Conservation (phyloP, 2,888 invertebrate genomes). For the Aphodius granarius region DNA sequence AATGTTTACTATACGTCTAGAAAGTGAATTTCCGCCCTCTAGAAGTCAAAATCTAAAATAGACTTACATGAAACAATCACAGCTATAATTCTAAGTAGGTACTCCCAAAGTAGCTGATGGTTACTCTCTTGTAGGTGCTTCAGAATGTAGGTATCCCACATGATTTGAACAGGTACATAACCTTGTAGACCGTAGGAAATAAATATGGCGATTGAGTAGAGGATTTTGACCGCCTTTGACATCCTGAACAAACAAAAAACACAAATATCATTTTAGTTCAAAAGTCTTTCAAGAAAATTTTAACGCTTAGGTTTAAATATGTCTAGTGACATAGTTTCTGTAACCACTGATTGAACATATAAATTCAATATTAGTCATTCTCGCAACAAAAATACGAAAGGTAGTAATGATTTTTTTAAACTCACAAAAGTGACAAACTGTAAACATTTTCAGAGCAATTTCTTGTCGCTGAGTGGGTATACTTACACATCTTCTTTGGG, state of each 20-base stretch:
- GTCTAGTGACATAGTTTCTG: too few relatives aligned
- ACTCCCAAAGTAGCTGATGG: slow-evolving; percentile 45
- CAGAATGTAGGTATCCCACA: slow-evolving; percentile 62
- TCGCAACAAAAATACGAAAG: too few relatives aligned
- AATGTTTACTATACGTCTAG: too few relatives aligned
- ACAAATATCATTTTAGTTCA: slow-evolving; percentile 11
- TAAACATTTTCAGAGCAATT: too few relatives aligned
- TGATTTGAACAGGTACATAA: slow-evolving; percentile 83
- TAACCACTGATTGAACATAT: background rate
- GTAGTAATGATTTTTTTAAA: too few relatives aligned
- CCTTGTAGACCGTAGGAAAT: slow-evolving; percentile 86
- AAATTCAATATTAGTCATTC: too few relatives aligned
- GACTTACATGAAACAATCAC: slow-evolving; percentile 54
- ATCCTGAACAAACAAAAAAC: slow-evolving; percentile 55
- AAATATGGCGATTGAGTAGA: slow-evolving; percentile 72
- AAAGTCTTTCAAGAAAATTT: too few relatives aligned
- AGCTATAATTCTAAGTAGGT: slow-evolving; percentile 47
- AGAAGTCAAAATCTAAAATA: too few relatives aligned
- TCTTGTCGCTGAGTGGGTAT: too few relatives aligned
- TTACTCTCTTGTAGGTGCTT: slow-evolving; percentile 46
- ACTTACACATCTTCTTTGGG: slow-evolving; percentile 62
- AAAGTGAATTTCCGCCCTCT: too few relatives aligned
- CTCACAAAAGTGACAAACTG: too few relatives aligned
- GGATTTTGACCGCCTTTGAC: slow-evolving; percentile 64
- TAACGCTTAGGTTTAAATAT: background rate